These are phyloP conservation scores for Microplitis mediator DNA, from an alignment of 1,140 invertebrate genomes.

Conservation along the genomic window DNA sequence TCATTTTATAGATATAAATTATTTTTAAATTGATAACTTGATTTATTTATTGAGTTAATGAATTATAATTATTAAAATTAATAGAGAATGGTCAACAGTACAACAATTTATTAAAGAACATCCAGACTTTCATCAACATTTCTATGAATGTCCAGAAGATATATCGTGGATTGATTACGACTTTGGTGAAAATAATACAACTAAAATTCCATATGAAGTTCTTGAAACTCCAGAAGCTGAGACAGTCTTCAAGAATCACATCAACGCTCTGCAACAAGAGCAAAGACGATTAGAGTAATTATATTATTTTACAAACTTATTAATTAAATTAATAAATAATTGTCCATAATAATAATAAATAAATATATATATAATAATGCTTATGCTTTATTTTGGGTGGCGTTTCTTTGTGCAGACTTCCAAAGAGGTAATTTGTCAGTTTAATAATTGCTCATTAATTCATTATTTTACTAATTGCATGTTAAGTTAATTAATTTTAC, in stretches of 20 bases:
- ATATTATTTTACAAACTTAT: conserved; percentile 13
- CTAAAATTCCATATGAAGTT: conserved; percentile 88
- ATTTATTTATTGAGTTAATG: conserved; percentile 7
- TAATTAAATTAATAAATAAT: background rate
- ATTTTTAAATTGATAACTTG: background rate
- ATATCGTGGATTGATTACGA: conserved; percentile 81
- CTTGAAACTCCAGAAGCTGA: conserved; percentile 89
- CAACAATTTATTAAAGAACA: conserved; percentile 83
- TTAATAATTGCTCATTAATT: conserved; percentile 1
- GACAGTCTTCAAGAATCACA: conserved; percentile 88
- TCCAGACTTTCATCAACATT: conserved; percentile 88
- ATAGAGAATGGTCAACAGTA: conserved; percentile 85
- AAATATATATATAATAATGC: conserved; percentile 45
- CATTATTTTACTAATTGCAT: conserved; percentile 8
- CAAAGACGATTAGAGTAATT: conserved; percentile 88
- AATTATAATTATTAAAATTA: conserved; percentile 33
- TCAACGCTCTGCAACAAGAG: conserved; percentile 88
- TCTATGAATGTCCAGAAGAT: conserved; percentile 82
- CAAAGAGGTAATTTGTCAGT: conserved; percentile 57
- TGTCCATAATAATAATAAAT: background rate
- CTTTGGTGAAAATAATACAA: conserved; percentile 70
- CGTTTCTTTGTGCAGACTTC: conserved; percentile 61
- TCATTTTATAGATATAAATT: too few species aligned
- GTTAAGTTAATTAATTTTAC: background rate
- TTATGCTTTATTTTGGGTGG: conserved; percentile 61